These are phyloP conservation scores for Echinarachnius parma DNA, from an alignment of 53 echinoderm and acorn worm genomes.

Conservation along the genomic window DNA sequence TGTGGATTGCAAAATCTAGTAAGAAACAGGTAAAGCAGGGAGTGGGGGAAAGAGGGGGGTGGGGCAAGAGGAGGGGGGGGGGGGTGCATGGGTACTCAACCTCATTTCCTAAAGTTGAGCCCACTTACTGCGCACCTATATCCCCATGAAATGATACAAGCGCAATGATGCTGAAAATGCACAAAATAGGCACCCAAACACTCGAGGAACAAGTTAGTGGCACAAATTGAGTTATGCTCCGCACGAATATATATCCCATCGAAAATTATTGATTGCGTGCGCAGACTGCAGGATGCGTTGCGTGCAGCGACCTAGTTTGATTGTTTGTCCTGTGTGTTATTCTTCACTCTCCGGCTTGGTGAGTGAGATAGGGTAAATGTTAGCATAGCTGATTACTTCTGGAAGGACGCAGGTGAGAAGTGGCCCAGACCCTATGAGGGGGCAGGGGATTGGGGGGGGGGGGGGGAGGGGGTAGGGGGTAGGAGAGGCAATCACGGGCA, in stretches of 20 bases:
- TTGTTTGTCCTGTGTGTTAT: constrained; percentile 47
- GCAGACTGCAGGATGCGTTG: constrained; percentile 1
- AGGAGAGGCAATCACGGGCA: neutral
- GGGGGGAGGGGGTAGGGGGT: neutral
- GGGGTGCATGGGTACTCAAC: constrained; percentile 1
- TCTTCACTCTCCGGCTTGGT: constrained; percentile 46
- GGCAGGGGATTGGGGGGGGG: neutral
- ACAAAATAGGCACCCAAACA: constrained; percentile 39
- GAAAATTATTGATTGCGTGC: constrained; percentile 47
- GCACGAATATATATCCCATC: constrained; percentile 33
- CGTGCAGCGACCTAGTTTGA: constrained; percentile 36
- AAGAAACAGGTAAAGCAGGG: neutral
- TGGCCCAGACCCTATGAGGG: neutral
- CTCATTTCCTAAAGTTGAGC: too few species aligned
- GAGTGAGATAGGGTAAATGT: constrained; percentile 52
- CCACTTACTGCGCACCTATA: too few species aligned
- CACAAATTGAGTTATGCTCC: constrained; percentile 43
- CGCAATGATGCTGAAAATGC: constrained; percentile 34
- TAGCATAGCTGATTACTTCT: constrained; percentile 53
- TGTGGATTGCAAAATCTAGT: too few species aligned
- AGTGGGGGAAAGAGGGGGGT: constrained; percentile 2
- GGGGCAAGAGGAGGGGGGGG: neutral
- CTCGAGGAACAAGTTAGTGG: constrained; percentile 38
- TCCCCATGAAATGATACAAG: neutral
- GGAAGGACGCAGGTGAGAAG: constrained; percentile 3